Percentiles rank a stretch among this genome's conserved stretches.
phyloP scores from a whole-genome alignment of 1,140 invertebrate genomes.

The Saccostrea echinata region DNA sequence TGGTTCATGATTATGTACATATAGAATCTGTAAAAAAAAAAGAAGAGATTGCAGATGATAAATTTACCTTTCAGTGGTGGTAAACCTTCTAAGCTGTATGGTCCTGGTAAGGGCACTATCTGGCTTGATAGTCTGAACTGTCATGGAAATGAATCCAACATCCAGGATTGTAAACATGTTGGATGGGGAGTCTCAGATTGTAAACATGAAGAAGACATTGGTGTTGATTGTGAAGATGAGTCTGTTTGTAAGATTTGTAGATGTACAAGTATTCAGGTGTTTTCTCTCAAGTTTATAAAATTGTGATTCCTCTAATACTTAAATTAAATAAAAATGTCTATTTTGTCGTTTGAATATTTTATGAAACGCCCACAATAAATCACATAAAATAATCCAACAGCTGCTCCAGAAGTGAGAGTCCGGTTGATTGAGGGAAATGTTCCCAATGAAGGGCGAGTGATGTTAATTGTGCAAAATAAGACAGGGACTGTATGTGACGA shows the following conservation, averaged over 20 bases:
- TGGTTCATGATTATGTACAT: too few species aligned
- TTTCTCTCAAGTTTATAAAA: too few species aligned
- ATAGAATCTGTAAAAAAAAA: too few species aligned
- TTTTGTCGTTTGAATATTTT: not conserved
- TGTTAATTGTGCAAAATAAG: slow-evolving; percentile 85
- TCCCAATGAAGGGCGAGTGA: slow-evolving; percentile 82
- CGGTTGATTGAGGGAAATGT: slow-evolving; percentile 48
- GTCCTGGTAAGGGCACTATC: slow-evolving; percentile 79
- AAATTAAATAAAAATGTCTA: not conserved
- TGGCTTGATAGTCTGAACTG: slow-evolving; percentile 88
- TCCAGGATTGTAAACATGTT: slow-evolving; percentile 86
- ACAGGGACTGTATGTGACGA: slow-evolving; percentile 90
- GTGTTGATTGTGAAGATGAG: slow-evolving; percentile 66
- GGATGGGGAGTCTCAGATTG: slow-evolving; percentile 89
- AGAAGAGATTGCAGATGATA: too few species aligned
- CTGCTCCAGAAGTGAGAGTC: slow-evolving; percentile 14
- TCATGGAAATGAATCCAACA: slow-evolving; percentile 85
- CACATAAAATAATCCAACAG: not conserved
- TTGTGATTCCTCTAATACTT: not conserved
- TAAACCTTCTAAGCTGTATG: slow-evolving; percentile 66
- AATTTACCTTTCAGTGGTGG: not conserved
- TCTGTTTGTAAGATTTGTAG: not conserved
- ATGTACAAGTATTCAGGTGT: not conserved
- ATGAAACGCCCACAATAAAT: not conserved
- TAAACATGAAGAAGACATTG: slow-evolving; percentile 83